A percentile compares a stretch with the other conserved stretches of the same genome.
phyloP scores from a whole-genome alignment of 2,888 invertebrate genomes.

The Kuschelorhynchus macadamiae region DNA sequence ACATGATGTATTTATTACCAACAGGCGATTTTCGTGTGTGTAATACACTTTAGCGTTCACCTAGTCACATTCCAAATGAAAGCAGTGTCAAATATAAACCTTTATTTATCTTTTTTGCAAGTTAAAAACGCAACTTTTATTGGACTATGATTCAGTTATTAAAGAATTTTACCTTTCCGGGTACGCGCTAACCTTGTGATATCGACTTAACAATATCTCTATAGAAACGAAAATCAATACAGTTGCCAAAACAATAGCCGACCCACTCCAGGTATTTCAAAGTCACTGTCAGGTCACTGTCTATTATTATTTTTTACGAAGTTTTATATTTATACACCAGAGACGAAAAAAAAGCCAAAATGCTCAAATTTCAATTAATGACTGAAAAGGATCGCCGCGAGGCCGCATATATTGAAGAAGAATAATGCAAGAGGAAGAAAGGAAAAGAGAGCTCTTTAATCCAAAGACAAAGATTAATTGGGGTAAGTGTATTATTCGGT shows the following conservation, averaged over 20 bases:
- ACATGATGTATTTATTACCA: too few species aligned
- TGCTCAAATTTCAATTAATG: conserved; percentile 79
- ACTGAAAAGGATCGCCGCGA: conserved; percentile 84
- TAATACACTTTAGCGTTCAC: too few species aligned
- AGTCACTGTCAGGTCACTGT: conserved; percentile 2
- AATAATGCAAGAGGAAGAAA: conserved; percentile 64
- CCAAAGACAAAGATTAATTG: conserved; percentile 79
- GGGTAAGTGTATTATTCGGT: conserved; percentile 72
- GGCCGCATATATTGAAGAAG: conserved; percentile 85
- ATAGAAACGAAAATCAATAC: conserved; percentile 24
- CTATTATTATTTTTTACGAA: too few species aligned
- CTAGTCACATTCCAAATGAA: too few species aligned
- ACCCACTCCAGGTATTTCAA: background rate
- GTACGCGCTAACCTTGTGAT: background rate
- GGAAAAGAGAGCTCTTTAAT: conserved; percentile 59
- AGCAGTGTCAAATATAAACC: too few species aligned
- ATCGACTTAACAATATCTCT: conserved; percentile 8
- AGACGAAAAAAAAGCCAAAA: too few species aligned
- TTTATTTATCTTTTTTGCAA: too few species aligned
- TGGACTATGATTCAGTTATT: too few species aligned
- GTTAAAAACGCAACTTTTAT: too few species aligned
- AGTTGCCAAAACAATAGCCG: conserved; percentile 14
- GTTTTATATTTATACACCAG: too few species aligned
- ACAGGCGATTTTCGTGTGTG: too few species aligned
- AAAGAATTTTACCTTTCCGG: too few species aligned